Evolutionary conservation across 53 echinoderm and acorn worm genomes (phyloP).

Genomic region (Holothuria leucospilota): DNA sequence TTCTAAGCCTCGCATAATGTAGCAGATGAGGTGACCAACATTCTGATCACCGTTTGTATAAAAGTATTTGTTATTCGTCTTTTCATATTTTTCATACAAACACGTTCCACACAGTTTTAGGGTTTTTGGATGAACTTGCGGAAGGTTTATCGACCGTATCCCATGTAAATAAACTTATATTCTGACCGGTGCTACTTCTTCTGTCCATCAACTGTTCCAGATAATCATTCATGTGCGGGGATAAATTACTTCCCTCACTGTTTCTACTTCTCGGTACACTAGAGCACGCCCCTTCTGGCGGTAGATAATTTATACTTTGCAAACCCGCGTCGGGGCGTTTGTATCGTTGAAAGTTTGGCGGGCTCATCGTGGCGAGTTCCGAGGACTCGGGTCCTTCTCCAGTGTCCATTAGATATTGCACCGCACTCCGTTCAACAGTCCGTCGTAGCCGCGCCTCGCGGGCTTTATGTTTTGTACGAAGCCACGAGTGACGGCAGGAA

Average conservation of each 20-base stretch:
- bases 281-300: neutral
- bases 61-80: too few species aligned
- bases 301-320: neutral
- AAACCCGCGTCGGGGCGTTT: slow-evolving; percentile 10
- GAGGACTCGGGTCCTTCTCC: slow-evolving; percentile 41
- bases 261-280: slow-evolving; percentile 9
- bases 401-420: slow-evolving; percentile 88
- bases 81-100: neutral
- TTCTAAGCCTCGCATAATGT: too few species aligned
- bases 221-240: slow-evolving; percentile 67
- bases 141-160: neutral
- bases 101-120: slow-evolving; percentile 30
- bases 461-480: slow-evolving; percentile 83
- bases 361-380: slow-evolving; percentile 20
- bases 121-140: neutral
- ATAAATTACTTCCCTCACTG: slow-evolving; percentile 41
- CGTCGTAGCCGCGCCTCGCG: slow-evolving; percentile 70
- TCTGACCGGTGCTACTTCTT: slow-evolving; percentile 43
- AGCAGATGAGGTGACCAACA: too few species aligned
- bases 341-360: slow-evolving; percentile 37
- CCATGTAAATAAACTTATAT: slow-evolving; percentile 37
- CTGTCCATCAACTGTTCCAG: slow-evolving; percentile 74
- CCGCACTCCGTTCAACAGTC: slow-evolving; percentile 71
- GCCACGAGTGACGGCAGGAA: slow-evolving; percentile 88
- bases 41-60: too few species aligned